These are phyloP conservation scores for Delphinapterus leucas DNA, from an alignment of 2,113 vertebrate genomes.

Conservation along the genomic window DNA sequence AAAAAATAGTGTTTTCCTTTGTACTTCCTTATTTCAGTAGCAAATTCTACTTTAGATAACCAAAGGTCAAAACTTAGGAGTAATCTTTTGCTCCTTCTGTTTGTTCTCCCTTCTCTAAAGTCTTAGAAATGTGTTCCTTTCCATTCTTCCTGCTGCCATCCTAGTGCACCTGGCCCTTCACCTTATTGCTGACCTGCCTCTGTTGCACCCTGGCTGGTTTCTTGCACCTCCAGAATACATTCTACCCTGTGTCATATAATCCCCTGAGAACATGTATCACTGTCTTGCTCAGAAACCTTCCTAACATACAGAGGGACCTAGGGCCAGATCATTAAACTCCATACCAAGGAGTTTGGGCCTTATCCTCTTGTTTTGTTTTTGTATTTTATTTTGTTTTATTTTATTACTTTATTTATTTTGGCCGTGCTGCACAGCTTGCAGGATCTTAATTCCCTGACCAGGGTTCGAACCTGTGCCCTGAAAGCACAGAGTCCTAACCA, in stretches of 20 bases:
- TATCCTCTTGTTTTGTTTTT: background rate
- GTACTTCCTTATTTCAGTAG: slow-evolving; percentile 18
- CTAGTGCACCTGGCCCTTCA: background rate
- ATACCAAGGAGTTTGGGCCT: background rate
- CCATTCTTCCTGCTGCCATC: background rate
- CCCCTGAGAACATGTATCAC: background rate
- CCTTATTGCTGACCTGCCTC: background rate
- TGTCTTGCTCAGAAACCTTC: slow-evolving; percentile 40
- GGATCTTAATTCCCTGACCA: background rate
- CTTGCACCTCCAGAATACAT: background rate
- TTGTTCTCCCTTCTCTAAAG: background rate
- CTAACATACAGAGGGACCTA: background rate
- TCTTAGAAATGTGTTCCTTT: background rate
- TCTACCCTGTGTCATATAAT: background rate
- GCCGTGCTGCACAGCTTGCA: background rate
- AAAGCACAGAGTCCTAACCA: background rate
- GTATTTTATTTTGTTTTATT: background rate
- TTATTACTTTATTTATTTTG: too few relatives aligned
- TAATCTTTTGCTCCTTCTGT: background rate
- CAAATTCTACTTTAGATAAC: background rate
- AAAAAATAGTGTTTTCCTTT: background rate
- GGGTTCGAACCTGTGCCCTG: background rate
- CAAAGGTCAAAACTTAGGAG: background rate
- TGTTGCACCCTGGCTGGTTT: background rate
- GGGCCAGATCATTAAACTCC: background rate